A percentile compares a stretch with the other conserved stretches of the same genome.
Conservation (phyloP, 2,888 invertebrate species). For the Sinelater perroti region DNA sequence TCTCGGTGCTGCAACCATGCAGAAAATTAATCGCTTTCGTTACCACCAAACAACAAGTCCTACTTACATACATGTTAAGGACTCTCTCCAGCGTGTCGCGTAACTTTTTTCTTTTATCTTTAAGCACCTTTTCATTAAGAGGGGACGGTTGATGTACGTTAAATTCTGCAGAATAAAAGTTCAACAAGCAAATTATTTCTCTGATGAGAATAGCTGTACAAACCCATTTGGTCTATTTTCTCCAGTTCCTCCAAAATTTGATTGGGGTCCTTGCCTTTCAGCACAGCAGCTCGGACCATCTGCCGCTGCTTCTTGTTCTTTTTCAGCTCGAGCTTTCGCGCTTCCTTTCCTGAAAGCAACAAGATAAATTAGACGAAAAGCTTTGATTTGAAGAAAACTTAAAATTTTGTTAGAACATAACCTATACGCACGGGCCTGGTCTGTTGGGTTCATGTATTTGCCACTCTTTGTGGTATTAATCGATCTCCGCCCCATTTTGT, state of each 20-base stretch:
- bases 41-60: background rate
- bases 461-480: conserved; percentile 99
- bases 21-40: background rate
- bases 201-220: no score
- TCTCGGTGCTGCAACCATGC: conserved; percentile 83
- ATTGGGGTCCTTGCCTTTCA: conserved; percentile 97
- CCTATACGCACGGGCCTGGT: conserved; percentile 91
- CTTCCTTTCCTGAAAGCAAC: conserved; percentile 98
- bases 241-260: conserved; percentile 96
- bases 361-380: conserved; percentile 1
- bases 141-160: conserved; percentile 95
- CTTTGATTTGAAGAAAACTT: conserved; percentile 1
- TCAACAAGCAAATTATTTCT: background rate
- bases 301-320: conserved; percentile 98
- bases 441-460: conserved; percentile 99
- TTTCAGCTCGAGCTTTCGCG: conserved; percentile 95
- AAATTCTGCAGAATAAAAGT: conserved; percentile 83
- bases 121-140: conserved; percentile 94
- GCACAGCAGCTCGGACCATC: conserved; percentile 93
- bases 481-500: conserved; percentile 91
- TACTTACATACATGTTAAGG: conserved; percentile 92
- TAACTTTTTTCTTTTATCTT: conserved; percentile 95
- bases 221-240: conserved; percentile 98
- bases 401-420: conserved; percentile 2
- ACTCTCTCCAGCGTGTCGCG: conserved; percentile 95